Conservation (phyloP, 2,888 invertebrate genomes). For the Pterobdella sp. region DNA sequence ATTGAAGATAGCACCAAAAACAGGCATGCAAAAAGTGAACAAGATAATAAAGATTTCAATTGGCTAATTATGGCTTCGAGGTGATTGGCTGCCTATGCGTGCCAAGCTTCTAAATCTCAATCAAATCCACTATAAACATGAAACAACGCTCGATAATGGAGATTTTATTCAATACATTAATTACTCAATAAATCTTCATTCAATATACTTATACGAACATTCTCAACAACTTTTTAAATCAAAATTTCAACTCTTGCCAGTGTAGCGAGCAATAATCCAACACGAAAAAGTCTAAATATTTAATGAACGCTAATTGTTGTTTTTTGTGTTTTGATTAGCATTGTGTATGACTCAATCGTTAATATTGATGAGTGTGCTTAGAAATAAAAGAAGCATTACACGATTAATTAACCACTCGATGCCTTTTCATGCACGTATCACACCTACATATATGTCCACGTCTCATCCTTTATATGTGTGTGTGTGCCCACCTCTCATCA, state of each 20-base stretch:
- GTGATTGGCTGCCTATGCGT: conserved; percentile 1
- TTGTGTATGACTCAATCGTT: too few species aligned
- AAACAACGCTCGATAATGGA: too few species aligned
- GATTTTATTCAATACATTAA: too few species aligned
- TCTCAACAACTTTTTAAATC: background rate
- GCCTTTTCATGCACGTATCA: background rate
- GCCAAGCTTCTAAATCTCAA: conserved; percentile 2
- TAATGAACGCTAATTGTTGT: too few species aligned
- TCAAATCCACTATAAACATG: background rate
- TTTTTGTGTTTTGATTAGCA: too few species aligned
- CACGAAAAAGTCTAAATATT: too few species aligned
- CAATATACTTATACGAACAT: background rate
- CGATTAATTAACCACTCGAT: conserved; percentile 7
- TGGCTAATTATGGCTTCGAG: conserved; percentile 4
- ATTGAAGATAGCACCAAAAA: too few species aligned
- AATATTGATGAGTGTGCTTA: conserved; percentile 11
- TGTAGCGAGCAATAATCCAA: too few species aligned
- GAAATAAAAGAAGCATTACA: conserved; percentile 11
- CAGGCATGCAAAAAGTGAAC: background rate
- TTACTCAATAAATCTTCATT: too few species aligned
- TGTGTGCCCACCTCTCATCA: too few species aligned
- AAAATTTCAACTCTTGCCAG: background rate
- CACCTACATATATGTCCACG: background rate
- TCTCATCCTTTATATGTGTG: too few species aligned
- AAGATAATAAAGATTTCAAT: conserved; percentile 3